A percentile compares a stretch with the other conserved stretches of the same genome.
Evolutionary conservation across 2,888 invertebrate species (phyloP).

Genomic region (Folsomia candida): DNA sequence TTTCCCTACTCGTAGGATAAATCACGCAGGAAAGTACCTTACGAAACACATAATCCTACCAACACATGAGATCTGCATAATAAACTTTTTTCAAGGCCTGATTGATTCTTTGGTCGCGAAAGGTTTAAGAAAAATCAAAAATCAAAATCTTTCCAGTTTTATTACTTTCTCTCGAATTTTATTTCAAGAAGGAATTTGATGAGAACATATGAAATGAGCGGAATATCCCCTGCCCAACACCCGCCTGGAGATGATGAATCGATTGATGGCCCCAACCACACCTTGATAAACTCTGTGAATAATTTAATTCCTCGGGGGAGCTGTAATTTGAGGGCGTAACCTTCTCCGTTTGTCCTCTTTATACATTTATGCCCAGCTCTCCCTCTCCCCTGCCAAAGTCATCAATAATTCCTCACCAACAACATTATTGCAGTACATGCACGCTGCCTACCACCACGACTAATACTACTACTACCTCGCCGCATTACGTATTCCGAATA

Average conservation of each 20-base stretch:
- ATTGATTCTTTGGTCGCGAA: no score
- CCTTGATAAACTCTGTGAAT: slow-evolving; percentile 51
- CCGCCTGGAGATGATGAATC: slow-evolving; percentile 22
- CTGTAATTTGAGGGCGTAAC: slow-evolving; percentile 52
- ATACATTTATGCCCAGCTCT: slow-evolving; percentile 45
- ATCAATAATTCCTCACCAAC: slow-evolving; percentile 7
- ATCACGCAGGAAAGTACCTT: no score
- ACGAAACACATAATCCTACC: no score
- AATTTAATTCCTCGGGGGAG: slow-evolving; percentile 49
- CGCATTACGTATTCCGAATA: no score
- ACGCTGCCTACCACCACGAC: neutral
- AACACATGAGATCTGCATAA: no score
- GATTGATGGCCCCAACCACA: slow-evolving; percentile 51
- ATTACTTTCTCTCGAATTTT: neutral
- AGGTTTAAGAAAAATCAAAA: no score
- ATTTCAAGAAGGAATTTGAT: neutral
- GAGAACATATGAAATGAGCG: neutral
- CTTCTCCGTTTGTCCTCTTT: slow-evolving; percentile 51
- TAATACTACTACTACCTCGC: neutral
- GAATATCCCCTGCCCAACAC: neutral
- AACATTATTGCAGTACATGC: neutral
- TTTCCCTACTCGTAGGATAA: no score
- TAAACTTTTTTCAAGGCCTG: no score
- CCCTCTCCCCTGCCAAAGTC: neutral
- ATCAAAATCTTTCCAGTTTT: no score